Conservation (phyloP, 2,797 vertebrate genomes). For the Sebastes paucispinis region DNA sequence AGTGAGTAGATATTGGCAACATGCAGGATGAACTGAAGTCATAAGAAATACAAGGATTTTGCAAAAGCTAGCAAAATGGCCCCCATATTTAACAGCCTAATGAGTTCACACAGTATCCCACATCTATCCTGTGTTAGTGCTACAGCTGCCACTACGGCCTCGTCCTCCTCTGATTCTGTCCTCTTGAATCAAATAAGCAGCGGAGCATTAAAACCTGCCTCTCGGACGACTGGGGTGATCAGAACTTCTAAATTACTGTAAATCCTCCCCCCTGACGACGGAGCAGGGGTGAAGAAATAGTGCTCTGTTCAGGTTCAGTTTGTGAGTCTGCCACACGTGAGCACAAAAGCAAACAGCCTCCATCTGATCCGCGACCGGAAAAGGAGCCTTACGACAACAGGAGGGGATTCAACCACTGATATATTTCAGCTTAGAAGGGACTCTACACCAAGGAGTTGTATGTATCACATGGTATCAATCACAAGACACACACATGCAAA, state of each 20-base stretch:
- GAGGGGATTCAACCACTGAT: constrained; percentile 36
- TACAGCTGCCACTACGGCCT: constrained; percentile 47
- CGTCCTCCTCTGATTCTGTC: neutral
- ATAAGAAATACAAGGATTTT: constrained; percentile 49
- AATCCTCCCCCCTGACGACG: neutral
- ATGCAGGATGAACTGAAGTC: constrained; percentile 79
- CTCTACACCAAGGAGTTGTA: constrained; percentile 50
- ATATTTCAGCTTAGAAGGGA: constrained; percentile 29
- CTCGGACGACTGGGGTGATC: neutral
- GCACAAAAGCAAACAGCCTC: constrained; percentile 27
- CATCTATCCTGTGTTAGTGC: constrained; percentile 36
- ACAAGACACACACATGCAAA: constrained; percentile 69
- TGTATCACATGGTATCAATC: constrained; percentile 54
- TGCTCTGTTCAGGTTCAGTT: constrained; percentile 7
- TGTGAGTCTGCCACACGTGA: constrained; percentile 10
- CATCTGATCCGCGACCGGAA: constrained; percentile 27
- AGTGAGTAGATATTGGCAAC: constrained; percentile 76
- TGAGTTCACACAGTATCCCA: constrained; percentile 18
- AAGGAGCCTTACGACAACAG: constrained; percentile 13
- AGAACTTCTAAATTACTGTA: neutral
- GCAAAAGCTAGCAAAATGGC: constrained; percentile 41
- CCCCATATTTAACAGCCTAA: constrained; percentile 19
- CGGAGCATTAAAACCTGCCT: constrained; percentile 1
- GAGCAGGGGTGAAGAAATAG: neutral
- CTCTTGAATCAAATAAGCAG: constrained; percentile 5